Percentiles rank a stretch among this genome's conserved stretches.
phyloP scores from a whole-genome alignment of 2,888 invertebrate species.

The Heliconius aoede region DNA sequence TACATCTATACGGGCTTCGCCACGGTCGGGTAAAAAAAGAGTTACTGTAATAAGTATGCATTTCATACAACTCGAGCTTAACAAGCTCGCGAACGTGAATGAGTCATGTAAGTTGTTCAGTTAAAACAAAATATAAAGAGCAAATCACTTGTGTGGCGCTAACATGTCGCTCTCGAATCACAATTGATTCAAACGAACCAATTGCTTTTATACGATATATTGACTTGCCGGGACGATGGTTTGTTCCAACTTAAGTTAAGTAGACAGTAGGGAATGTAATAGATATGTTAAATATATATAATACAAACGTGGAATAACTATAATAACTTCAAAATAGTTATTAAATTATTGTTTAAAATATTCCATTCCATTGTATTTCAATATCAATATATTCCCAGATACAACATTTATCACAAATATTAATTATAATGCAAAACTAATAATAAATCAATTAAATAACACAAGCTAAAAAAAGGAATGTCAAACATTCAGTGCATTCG shows the following conservation, averaged over 20 bases:
- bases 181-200: conserved; percentile 48
- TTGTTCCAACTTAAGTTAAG: background rate
- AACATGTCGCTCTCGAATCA: conserved; percentile 33
- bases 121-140: conserved; percentile 10
- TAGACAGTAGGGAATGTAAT: too few species aligned
- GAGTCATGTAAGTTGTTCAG: conserved; percentile 5
- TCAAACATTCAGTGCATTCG: background rate
- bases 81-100: background rate
- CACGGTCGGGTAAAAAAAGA: background rate
- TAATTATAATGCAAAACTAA: background rate
- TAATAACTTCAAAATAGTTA: too few species aligned
- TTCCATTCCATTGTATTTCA: too few species aligned
- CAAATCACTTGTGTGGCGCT: conserved; percentile 31
- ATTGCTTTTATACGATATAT: conserved; percentile 44
- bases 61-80: background rate
- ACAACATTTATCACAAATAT: too few species aligned
- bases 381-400: too few species aligned
- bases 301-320: too few species aligned
- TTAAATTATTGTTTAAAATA: too few species aligned
- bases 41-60: background rate
- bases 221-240: conserved; percentile 7
- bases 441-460: background rate
- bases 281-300: too few species aligned
- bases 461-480: background rate
- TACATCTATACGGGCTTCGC: too few species aligned